phyloP scores from a whole-genome alignment of 2,888 invertebrate genomes.

The Sarcophaga carnaria region DNA sequence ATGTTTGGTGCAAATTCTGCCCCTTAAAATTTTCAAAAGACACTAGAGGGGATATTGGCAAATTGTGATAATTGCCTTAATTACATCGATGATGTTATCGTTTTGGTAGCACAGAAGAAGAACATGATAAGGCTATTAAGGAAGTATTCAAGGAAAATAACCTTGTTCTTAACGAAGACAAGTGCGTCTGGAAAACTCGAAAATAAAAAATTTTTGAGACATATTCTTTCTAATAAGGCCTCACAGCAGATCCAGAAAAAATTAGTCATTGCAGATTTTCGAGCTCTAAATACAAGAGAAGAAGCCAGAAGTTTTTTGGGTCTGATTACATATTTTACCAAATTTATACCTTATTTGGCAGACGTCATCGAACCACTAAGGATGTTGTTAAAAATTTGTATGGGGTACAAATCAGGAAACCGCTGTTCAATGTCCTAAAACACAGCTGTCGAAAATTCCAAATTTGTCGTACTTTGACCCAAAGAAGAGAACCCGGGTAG shows the following conservation, averaged over 20 bases:
- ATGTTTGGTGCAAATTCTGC: slow-evolving; percentile 78
- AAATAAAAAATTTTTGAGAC: slow-evolving; percentile 55
- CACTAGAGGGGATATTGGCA: slow-evolving; percentile 73
- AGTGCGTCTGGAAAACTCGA: slow-evolving; percentile 70
- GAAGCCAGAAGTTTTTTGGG: slow-evolving; percentile 75
- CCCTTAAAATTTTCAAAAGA: slow-evolving; percentile 72
- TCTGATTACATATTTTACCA: slow-evolving; percentile 72
- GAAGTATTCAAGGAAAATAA: slow-evolving; percentile 67
- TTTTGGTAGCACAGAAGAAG: slow-evolving; percentile 72
- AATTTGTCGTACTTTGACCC: neutral
- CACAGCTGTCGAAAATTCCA: neutral
- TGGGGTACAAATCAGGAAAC: no score
- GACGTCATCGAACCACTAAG: slow-evolving; percentile 58
- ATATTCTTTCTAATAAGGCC: slow-evolving; percentile 66
- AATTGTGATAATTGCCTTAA: slow-evolving; percentile 73
- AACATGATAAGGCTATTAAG: slow-evolving; percentile 72
- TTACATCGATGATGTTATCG: slow-evolving; percentile 71
- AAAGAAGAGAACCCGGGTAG: slow-evolving; percentile 73
- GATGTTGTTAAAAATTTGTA: slow-evolving; percentile 69
- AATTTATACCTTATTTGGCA: slow-evolving; percentile 47
- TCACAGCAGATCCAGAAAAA: slow-evolving; percentile 69
- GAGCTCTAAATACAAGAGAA: slow-evolving; percentile 72
- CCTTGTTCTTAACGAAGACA: slow-evolving; percentile 73
- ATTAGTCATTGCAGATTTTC: slow-evolving; percentile 70
- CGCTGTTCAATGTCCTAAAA: no score